These are phyloP conservation scores for Gadus chalcogrammus DNA, from an alignment of 2,113 vertebrate genomes.

Conservation along the genomic window DNA sequence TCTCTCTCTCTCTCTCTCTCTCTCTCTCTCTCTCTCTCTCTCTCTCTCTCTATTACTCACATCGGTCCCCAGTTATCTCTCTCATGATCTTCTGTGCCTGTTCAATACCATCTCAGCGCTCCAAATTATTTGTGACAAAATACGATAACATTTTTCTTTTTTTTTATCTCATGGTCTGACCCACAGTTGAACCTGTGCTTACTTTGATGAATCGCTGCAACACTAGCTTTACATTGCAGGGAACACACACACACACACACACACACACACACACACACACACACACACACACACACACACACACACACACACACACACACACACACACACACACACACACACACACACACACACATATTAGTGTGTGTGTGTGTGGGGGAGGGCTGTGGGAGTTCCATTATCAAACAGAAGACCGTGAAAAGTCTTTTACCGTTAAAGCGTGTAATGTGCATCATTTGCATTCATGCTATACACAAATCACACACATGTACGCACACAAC, in stretches of 20 bases:
- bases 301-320: conserved; percentile 20
- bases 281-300: too few species aligned
- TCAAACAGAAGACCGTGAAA: too few species aligned
- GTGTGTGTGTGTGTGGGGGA: conserved; percentile 20
- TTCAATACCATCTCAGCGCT: background rate
- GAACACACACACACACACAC: conserved; percentile 6
- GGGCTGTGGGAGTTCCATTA: too few species aligned
- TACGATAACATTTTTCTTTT: conserved; percentile 5
- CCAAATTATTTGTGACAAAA: conserved; percentile 55
- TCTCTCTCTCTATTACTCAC: background rate
- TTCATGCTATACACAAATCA: background rate
- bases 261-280: background rate
- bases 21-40: background rate
- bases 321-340: conserved; percentile 10
- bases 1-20: too few species aligned
- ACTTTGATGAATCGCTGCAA: conserved; percentile 64
- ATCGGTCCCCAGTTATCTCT: conserved; percentile 1
- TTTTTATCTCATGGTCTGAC: conserved; percentile 47
- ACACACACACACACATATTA: conserved; percentile 11
- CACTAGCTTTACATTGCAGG: conserved; percentile 47
- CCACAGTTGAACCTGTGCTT: conserved; percentile 63
- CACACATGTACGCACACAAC: too few species aligned
- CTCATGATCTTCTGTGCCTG: background rate
- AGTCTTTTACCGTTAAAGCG: too few species aligned
- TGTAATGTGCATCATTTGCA: background rate